Percentiles rank a stretch among this genome's conserved stretches.
phyloP scores from a whole-genome alignment of 2,797 vertebrate genomes.

The Orestias chungarensis region DNA sequence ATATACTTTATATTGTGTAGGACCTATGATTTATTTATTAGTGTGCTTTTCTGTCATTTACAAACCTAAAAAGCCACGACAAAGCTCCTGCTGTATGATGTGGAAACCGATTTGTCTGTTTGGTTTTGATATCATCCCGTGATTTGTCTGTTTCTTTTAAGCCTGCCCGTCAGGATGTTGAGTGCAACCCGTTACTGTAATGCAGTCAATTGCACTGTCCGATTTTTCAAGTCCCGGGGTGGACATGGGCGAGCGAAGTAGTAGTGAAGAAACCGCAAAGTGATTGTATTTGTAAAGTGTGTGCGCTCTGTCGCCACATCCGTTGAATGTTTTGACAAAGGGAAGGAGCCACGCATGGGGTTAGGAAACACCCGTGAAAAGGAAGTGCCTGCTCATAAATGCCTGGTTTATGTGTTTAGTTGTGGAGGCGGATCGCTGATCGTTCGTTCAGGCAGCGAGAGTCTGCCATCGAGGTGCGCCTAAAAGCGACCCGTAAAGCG shows the following conservation, averaged over 20 bases:
- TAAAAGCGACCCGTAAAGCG: conserved; percentile 3
- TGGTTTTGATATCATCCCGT: neutral
- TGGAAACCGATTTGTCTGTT: neutral
- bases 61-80: neutral
- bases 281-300: conserved; percentile 61
- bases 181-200: conserved; percentile 36
- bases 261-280: conserved; percentile 51
- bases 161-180: conserved; percentile 31
- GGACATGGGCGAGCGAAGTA: conserved; percentile 49
- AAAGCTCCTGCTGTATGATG: neutral
- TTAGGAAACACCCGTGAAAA: conserved; percentile 69
- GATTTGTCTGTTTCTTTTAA: conserved; percentile 28
- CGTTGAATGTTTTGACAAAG: conserved; percentile 73
- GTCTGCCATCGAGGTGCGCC: no score
- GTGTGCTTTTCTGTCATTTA: neutral
- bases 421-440: conserved; percentile 45
- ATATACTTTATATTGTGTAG: neutral
- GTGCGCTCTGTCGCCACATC: conserved; percentile 68
- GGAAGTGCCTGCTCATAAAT: conserved; percentile 63
- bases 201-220: conserved; percentile 30
- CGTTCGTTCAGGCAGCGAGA: conserved; percentile 21
- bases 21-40: neutral
- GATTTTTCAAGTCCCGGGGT: conserved; percentile 29
- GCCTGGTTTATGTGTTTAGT: conserved; percentile 22
- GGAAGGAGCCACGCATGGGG: conserved; percentile 55